phyloP scores from a whole-genome alignment of 1,140 invertebrate genomes.

The Gonatopus flavifemur region DNA sequence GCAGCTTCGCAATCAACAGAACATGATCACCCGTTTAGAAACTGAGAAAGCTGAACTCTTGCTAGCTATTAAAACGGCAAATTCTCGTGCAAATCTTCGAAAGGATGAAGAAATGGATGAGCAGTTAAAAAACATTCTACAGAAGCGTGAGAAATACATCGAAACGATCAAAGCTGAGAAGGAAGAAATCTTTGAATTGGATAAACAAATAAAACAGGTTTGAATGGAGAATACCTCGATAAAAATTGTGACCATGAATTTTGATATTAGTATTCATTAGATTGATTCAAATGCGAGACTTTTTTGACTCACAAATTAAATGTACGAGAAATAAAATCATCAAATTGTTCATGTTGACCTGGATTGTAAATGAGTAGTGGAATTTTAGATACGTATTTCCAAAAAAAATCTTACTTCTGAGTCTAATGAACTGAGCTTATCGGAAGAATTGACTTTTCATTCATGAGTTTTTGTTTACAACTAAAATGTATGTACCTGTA shows the following conservation, averaged over 20 bases:
- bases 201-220: slow-evolving; percentile 53
- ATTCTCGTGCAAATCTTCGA: slow-evolving; percentile 57
- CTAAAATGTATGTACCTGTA: too few species aligned
- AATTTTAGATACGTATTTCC: too few species aligned
- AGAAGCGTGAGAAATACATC: slow-evolving; percentile 54
- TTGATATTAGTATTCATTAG: not conserved
- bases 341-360: too few species aligned
- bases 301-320: too few species aligned
- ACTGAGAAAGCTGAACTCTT: slow-evolving; percentile 64
- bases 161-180: slow-evolving; percentile 58
- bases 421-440: too few species aligned
- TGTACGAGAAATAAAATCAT: too few species aligned
- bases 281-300: too few species aligned
- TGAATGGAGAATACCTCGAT: not conserved
- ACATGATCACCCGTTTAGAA: slow-evolving; percentile 61
- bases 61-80: slow-evolving; percentile 63
- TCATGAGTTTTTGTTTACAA: too few species aligned
- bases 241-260: too few species aligned
- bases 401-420: too few species aligned
- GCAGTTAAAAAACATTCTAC: slow-evolving; percentile 54
- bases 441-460: too few species aligned
- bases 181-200: slow-evolving; percentile 57
- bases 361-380: too few species aligned
- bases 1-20: slow-evolving; percentile 68
- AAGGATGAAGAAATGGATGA: slow-evolving; percentile 56